Evolutionary conservation across 2,113 vertebrate genomes (phyloP).

Genomic region (Caranx ignobilis): DNA sequence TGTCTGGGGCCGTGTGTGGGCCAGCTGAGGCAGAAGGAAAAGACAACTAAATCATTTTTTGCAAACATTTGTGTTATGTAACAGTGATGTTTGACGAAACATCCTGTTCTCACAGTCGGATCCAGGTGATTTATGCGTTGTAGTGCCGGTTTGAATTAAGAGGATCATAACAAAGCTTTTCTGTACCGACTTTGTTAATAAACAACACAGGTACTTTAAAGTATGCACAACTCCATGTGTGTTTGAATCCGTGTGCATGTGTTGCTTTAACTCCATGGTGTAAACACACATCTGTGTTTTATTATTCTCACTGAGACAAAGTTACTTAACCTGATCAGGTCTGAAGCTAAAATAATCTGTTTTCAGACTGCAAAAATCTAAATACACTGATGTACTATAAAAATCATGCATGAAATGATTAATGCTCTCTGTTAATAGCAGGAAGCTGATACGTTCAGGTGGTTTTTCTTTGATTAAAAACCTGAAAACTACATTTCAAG

Average conservation of each 20-base stretch:
- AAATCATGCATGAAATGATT: background rate
- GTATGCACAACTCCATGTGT: background rate
- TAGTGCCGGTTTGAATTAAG: background rate
- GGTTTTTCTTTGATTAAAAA: background rate
- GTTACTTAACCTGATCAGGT: background rate
- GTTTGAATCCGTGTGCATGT: background rate
- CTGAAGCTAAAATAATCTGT: background rate
- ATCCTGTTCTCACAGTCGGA: slow-evolving; percentile 1
- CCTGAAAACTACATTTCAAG: background rate
- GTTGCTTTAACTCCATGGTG: too few relatives aligned
- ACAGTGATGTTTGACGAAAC: slow-evolving; percentile 8
- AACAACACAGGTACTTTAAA: background rate
- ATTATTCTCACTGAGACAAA: background rate
- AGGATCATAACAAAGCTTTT: background rate
- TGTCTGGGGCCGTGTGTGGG: too few relatives aligned
- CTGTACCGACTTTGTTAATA: background rate
- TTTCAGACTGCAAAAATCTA: background rate
- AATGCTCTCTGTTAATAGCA: too few relatives aligned
- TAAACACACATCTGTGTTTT: background rate
- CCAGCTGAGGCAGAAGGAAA: background rate
- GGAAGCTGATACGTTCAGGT: background rate
- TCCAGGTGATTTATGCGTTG: background rate
- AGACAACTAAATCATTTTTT: slow-evolving; percentile 6
- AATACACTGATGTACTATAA: background rate
- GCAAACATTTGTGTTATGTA: background rate